These are phyloP conservation scores for Piscicola geometra DNA, from an alignment of 2,888 invertebrate species.

Conservation along the genomic window DNA sequence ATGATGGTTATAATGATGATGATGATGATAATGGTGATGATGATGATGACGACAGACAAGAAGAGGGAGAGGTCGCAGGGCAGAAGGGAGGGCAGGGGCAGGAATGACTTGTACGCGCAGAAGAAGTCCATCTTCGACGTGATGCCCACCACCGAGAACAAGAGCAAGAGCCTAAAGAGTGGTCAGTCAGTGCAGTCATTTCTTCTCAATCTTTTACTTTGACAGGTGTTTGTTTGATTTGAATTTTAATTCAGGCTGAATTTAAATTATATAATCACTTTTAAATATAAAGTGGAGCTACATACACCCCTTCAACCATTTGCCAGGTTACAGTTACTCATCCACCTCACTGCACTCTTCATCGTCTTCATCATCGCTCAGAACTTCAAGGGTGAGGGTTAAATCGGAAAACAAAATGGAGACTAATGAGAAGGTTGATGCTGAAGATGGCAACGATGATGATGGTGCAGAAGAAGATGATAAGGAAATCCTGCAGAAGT, in stretches of 20 bases:
- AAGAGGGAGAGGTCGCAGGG: not conserved
- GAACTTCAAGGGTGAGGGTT: not conserved
- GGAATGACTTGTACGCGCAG: not conserved
- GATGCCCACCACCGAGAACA: not conserved
- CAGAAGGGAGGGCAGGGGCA: not conserved
- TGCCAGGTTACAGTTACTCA: not conserved
- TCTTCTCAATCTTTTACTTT: too few species aligned
- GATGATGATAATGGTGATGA: too few species aligned
- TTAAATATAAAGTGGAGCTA: too few species aligned
- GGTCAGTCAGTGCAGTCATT: too few species aligned
- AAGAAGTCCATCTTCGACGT: not conserved
- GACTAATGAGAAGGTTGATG: not conserved
- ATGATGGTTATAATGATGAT: too few species aligned
- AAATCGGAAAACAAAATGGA: conserved; percentile 10
- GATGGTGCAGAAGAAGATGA: not conserved
- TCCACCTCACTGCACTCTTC: not conserved
- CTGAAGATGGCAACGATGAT: not conserved
- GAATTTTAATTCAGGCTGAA: too few species aligned
- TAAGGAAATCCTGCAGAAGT: not conserved
- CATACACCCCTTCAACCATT: not conserved
- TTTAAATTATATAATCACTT: too few species aligned
- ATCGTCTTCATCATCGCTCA: conserved; percentile 5
- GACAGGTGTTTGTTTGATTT: too few species aligned
- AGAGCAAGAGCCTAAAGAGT: not conserved
- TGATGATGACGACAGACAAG: not conserved